phyloP scores from a whole-genome alignment of 2,797 vertebrate species.

The Hybognathus amarus region DNA sequence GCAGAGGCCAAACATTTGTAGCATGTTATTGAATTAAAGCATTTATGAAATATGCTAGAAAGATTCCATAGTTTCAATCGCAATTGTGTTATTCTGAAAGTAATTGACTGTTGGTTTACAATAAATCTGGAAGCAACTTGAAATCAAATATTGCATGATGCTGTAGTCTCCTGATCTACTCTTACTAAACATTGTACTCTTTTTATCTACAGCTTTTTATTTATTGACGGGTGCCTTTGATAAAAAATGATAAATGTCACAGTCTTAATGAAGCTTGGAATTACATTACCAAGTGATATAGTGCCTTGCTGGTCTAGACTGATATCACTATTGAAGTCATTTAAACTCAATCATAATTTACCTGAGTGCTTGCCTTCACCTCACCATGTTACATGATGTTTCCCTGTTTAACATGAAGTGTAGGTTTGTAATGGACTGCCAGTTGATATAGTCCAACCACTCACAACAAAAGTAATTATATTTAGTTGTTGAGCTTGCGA shows the following conservation, averaged over 20 bases:
- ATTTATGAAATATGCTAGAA: conserved; percentile 7
- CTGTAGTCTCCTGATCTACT: conserved; percentile 68
- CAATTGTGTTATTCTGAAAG: not conserved
- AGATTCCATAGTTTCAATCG: not conserved
- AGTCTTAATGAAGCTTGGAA: conserved; percentile 84
- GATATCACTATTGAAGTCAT: conserved; percentile 67
- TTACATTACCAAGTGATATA: conserved; percentile 85
- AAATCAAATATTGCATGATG: conserved; percentile 66
- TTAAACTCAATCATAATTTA: conserved; percentile 46
- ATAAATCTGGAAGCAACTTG: conserved; percentile 56
- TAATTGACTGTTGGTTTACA: conserved; percentile 19
- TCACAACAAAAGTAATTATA: not conserved
- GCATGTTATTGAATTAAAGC: conserved; percentile 6
- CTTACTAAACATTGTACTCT: conserved; percentile 77
- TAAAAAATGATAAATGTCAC: conserved; percentile 86
- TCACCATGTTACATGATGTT: conserved; percentile 37
- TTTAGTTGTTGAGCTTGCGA: not conserved
- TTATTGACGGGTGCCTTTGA: conserved; percentile 83
- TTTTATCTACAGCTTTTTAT: conserved; percentile 81
- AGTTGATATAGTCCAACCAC: conserved; percentile 23
- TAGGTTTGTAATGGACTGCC: conserved; percentile 27
- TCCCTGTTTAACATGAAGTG: conserved; percentile 37
- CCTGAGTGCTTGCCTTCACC: conserved; percentile 49
- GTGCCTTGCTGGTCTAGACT: conserved; percentile 81
- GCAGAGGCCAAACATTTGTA: not conserved